Conservation (phyloP, 2,113 vertebrate genomes). For the Lates calcarifer region DNA sequence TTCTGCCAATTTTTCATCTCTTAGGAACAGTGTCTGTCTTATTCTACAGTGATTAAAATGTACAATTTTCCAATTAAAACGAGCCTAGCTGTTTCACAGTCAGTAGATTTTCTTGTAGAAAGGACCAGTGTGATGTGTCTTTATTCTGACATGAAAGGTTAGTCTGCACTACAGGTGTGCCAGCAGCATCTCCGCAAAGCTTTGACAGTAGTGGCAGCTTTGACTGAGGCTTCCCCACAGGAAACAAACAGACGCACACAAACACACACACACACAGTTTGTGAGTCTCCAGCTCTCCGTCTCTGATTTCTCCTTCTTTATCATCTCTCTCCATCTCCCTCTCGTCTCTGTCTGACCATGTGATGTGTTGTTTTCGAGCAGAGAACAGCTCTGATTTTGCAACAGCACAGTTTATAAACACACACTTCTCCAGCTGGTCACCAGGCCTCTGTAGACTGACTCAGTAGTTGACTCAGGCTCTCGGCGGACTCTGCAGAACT, state of each 20-base stretch:
- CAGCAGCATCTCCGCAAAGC: slow-evolving; percentile 21
- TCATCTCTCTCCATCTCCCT: background rate
- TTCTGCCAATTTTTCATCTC: too few relatives aligned
- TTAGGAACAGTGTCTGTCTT: too few relatives aligned
- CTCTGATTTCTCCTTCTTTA: background rate
- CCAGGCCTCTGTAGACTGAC: slow-evolving; percentile 30
- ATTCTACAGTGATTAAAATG: too few relatives aligned
- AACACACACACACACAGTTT: background rate
- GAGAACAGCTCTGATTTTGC: slow-evolving; percentile 17
- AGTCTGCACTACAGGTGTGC: background rate
- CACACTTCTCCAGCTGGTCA: slow-evolving; percentile 39
- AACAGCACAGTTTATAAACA: slow-evolving; percentile 5
- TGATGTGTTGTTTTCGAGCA: slow-evolving; percentile 10
- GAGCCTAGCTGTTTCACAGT: too few relatives aligned
- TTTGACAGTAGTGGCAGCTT: slow-evolving; percentile 11
- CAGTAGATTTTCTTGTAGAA: too few relatives aligned
- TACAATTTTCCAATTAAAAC: too few relatives aligned
- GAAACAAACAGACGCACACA: background rate
- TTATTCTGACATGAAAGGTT: slow-evolving; percentile 16
- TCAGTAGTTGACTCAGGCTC: slow-evolving; percentile 43
- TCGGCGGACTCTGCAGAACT: background rate
- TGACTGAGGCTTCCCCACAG: slow-evolving; percentile 25
- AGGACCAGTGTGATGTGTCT: background rate
- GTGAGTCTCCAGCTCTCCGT: slow-evolving; percentile 6
- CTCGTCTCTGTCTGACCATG: background rate